Conservation (phyloP, 2,113 vertebrate species). For the Uropsilus gracilis region DNA sequence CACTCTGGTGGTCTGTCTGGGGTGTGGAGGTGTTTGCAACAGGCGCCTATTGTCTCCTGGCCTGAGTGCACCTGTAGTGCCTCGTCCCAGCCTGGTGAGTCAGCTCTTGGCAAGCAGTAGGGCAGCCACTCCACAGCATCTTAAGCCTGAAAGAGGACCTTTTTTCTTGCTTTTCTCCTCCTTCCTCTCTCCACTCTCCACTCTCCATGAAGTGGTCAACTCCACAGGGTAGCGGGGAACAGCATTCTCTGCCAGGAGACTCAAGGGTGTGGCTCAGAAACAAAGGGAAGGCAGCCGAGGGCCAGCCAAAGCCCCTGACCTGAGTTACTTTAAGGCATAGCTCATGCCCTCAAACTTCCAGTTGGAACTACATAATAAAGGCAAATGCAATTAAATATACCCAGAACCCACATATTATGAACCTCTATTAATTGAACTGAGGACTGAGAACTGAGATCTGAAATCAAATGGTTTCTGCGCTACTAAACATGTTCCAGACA, state of each 20-base stretch:
- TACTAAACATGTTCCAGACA: neutral
- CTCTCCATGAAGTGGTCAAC: slow-evolving; percentile 75
- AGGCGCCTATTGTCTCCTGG: slow-evolving; percentile 69
- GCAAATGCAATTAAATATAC: too few species aligned
- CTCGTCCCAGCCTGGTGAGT: slow-evolving; percentile 67
- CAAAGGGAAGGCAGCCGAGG: neutral
- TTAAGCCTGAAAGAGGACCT: slow-evolving; percentile 75
- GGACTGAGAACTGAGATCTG: neutral
- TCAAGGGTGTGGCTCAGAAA: slow-evolving; percentile 67
- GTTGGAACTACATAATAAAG: neutral
- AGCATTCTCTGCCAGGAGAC: slow-evolving; percentile 65
- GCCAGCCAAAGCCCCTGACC: neutral
- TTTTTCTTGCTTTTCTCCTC: slow-evolving; percentile 69
- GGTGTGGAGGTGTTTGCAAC: slow-evolving; percentile 52
- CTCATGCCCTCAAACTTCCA: neutral
- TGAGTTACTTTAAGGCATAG: neutral
- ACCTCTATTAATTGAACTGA: neutral
- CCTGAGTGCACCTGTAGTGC: slow-evolving; percentile 71
- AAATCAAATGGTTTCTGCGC: neutral
- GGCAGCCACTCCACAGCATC: slow-evolving; percentile 68
- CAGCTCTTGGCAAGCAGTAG: slow-evolving; percentile 71
- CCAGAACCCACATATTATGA: neutral
- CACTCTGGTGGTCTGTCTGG: slow-evolving; percentile 13
- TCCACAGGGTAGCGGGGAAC: slow-evolving; percentile 67
- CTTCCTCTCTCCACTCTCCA: slow-evolving; percentile 57